Evolutionary conservation across 2,797 vertebrate species (phyloP).

Genomic region (Pipistrellus nathusii): DNA sequence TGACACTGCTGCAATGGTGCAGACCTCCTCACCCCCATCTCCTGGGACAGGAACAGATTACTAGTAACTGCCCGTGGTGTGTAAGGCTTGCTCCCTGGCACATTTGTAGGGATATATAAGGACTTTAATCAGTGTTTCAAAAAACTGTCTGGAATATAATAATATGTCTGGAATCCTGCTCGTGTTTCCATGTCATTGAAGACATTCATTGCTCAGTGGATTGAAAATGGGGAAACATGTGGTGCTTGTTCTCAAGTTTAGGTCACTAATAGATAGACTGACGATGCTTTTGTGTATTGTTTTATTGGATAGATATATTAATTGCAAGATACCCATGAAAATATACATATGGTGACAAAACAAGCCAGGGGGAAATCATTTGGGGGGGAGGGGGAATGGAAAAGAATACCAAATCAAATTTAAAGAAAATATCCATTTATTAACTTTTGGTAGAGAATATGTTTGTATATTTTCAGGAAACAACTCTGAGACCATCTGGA

Average conservation of each 20-base stretch:
- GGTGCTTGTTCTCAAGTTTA: neutral
- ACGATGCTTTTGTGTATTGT: neutral
- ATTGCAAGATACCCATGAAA: neutral
- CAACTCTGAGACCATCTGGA: no score
- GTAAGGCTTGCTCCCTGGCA: neutral
- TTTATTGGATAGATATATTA: neutral
- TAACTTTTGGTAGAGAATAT: no score
- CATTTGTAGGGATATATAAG: neutral
- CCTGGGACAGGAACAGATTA: neutral
- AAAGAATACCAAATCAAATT: no score
- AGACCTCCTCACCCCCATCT: neutral
- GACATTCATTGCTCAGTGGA: neutral
- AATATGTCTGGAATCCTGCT: neutral
- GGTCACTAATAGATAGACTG: neutral
- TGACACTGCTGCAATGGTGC: no score
- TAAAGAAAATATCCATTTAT: no score
- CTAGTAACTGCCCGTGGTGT: neutral
- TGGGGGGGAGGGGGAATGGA: no score
- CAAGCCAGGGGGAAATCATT: no score
- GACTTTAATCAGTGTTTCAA: neutral
- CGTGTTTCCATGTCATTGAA: neutral
- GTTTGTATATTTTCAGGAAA: no score
- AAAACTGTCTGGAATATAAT: neutral
- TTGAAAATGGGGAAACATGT: neutral
- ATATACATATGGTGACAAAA: no score